Conservation (phyloP, 1,140 invertebrate species). For the Trachelipus rathkii region DNA sequence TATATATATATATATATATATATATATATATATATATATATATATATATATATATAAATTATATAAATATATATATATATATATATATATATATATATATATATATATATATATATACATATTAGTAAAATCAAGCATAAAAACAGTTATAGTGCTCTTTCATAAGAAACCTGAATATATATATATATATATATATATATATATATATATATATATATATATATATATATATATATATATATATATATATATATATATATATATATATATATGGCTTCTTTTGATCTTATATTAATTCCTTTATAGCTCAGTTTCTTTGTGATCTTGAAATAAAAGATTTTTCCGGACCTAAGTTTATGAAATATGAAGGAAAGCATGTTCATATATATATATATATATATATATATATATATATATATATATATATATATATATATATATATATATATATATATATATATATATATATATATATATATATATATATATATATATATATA, state of each 20-base stretch:
- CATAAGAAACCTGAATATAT: slow-evolving; percentile 1
- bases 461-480: slow-evolving; percentile 2
- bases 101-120: slow-evolving; percentile 2
- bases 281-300: slow-evolving; percentile 4
- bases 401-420: slow-evolving; percentile 11
- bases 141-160: too few species aligned
- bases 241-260: slow-evolving; percentile 16
- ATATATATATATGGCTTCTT: background rate
- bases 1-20: slow-evolving; percentile 1
- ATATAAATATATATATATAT: slow-evolving; percentile 11
- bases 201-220: slow-evolving; percentile 15
- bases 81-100: slow-evolving; percentile 15
- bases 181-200: slow-evolving; percentile 15
- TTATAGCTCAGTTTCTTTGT: background rate
- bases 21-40: slow-evolving; percentile 1
- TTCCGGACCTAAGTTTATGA: too few species aligned
- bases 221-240: slow-evolving; percentile 15
- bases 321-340: background rate
- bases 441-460: slow-evolving; percentile 14
- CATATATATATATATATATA: background rate
- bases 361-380: too few species aligned
- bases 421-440: slow-evolving; percentile 3
- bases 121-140: too few species aligned
- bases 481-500: slow-evolving; percentile 14
- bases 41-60: slow-evolving; percentile 10